Percentiles rank a stretch among this genome's conserved stretches.
Evolutionary conservation across 2,888 invertebrate species (phyloP).

Genomic region (Dugesia japonica): DNA sequence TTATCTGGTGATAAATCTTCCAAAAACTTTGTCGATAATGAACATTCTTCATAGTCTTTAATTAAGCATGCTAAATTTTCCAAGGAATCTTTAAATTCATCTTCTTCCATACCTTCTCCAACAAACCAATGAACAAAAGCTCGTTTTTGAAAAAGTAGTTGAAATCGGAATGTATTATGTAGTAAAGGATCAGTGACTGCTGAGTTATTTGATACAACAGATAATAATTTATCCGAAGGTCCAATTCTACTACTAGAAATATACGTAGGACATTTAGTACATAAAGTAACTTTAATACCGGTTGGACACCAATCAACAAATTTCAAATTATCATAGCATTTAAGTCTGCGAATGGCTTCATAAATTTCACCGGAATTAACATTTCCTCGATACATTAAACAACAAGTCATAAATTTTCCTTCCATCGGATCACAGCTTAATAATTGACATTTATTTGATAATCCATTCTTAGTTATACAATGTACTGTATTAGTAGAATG

Average conservation of each 20-base stretch:
- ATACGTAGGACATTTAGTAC: neutral
- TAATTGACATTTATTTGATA: neutral
- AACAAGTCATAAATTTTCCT: conserved; percentile 27
- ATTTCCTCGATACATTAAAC: conserved; percentile 17
- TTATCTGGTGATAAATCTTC: neutral
- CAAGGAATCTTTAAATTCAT: conserved; percentile 1
- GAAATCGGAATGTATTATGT: neutral
- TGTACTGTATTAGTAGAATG: neutral
- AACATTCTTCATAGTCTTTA: conserved; percentile 14
- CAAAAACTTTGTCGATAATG: neutral
- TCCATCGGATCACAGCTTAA: conserved; percentile 20
- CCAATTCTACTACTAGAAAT: neutral
- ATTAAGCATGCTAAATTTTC: conserved; percentile 10
- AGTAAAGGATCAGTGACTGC: neutral
- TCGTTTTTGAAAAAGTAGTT: conserved; percentile 12
- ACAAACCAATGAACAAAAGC: conserved; percentile 5
- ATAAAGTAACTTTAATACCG: conserved; percentile 24
- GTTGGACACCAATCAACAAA: conserved; percentile 32
- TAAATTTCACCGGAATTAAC: neutral
- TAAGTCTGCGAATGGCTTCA: conserved; percentile 14
- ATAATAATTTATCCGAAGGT: neutral
- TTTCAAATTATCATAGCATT: neutral
- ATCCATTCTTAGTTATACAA: neutral
- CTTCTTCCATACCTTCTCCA: conserved; percentile 1
- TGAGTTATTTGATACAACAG: neutral